Base-by-base conservation (phyloP, 1,140 invertebrate genomes). In the Aphis craccivora region DNA sequence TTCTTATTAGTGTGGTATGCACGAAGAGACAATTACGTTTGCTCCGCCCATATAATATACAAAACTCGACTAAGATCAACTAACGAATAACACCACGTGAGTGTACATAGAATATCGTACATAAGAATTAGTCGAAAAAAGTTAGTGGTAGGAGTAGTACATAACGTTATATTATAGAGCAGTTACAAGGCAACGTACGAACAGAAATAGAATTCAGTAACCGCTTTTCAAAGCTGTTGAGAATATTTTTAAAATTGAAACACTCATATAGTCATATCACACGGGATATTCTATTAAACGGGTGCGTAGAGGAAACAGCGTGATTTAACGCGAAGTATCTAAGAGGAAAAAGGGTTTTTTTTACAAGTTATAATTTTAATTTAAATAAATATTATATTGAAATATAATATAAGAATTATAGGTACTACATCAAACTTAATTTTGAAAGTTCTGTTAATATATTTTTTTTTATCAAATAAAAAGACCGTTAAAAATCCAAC, bases 181-280 rank as follows among this genome's bases (percentile, higher is more conserved):
- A 81, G 81, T 93, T 90, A 90, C 89, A 90, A 84, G 81, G 91
- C 91, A 45, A 86, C 37, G 81, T 35, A 53, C 25, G 48, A 93
- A 86, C 37, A 53, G 86, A 93, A 93, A 93, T 93, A 93, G 91
- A 93, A 93, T 51, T 93, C 81, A 35, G 81, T 83, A 84, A 93
- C 91, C 81, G 35, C 91, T 93, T 93, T 93, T 93, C 81, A 86
- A 83, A 84, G 91, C 67, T 93, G 91, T 93, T 93, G 76, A 86
- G 91, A 93, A 93, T 93, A 93, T 93, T 93, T 93, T 93, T 93
- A 93, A 93, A 93, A 92, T 53, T 51, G 91, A 93, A 93, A 93
- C 48, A 93, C 25, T 35, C 25, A 9, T 37, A n/a, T 86, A 93
- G 18, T 35, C 25, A 9, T 37, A n/a, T 86, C 7, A 93, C 35